These are phyloP conservation scores for Mandrillus leucophaeus DNA, from an alignment of 2,113 vertebrate genomes.

Conservation along the genomic window DNA sequence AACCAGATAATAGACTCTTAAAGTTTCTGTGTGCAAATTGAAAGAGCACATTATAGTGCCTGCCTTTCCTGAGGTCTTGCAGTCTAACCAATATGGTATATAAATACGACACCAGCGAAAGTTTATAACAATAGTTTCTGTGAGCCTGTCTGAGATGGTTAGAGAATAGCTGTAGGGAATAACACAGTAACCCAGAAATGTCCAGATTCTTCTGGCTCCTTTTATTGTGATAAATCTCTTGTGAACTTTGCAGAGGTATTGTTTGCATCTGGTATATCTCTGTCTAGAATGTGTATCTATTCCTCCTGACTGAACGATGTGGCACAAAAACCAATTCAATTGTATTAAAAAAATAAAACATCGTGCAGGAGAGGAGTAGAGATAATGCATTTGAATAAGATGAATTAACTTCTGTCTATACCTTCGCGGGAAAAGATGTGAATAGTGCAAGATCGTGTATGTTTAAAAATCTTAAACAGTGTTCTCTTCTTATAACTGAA, in stretches of 20 bases:
- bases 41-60: slow-evolving; percentile 56
- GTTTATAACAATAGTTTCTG: slow-evolving; percentile 77
- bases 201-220: slow-evolving; percentile 78
- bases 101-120: slow-evolving; percentile 79
- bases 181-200: slow-evolving; percentile 77
- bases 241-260: slow-evolving; percentile 67
- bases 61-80: slow-evolving; percentile 60
- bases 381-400: slow-evolving; percentile 68
- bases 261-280: slow-evolving; percentile 65
- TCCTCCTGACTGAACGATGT: slow-evolving; percentile 36
- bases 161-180: slow-evolving; percentile 75
- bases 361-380: neutral
- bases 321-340: slow-evolving; percentile 62
- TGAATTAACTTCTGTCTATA: slow-evolving; percentile 59
- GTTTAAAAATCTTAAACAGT: slow-evolving; percentile 43
- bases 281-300: slow-evolving; percentile 63
- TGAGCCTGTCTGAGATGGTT: slow-evolving; percentile 77
- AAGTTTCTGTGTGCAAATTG: slow-evolving; percentile 73
- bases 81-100: slow-evolving; percentile 59
- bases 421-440: neutral
- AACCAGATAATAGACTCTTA: slow-evolving; percentile 74
- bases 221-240: slow-evolving; percentile 79
- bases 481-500: slow-evolving; percentile 48
- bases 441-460: neutral
- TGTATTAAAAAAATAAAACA: slow-evolving; percentile 33